Evolutionary conservation across 92 coral and sea anemone species (phyloP).

Genomic region (Muricea muricata): DNA sequence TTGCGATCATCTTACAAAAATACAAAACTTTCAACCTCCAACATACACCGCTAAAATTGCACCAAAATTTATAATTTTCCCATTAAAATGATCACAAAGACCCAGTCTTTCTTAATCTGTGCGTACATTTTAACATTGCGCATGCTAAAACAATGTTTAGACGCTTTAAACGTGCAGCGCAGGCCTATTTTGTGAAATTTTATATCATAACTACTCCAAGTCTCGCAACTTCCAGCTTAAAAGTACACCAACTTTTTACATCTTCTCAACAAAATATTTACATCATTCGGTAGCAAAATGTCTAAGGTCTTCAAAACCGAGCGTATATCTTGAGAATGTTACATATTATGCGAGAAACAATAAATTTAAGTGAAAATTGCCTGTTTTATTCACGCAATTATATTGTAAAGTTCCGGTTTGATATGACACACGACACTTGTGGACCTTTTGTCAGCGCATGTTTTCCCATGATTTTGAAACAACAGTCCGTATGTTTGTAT

Average conservation of each 20-base stretch:
- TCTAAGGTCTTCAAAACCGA: slow-evolving; percentile 7
- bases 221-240: background rate
- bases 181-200: background rate
- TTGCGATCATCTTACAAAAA: background rate
- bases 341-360: background rate
- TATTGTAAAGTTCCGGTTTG: background rate
- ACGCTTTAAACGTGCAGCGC: background rate
- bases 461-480: too few relatives aligned
- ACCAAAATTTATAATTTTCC: background rate
- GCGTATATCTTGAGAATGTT: slow-evolving; percentile 21
- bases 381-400: background rate
- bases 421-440: too few relatives aligned
- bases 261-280: background rate
- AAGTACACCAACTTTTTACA: background rate
- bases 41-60: background rate
- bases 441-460: too few relatives aligned
- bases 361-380: background rate
- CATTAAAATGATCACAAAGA: slow-evolving; percentile 2
- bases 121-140: slow-evolving; percentile 12
- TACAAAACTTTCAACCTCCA: background rate
- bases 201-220: background rate
- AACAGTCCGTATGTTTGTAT: too few relatives aligned
- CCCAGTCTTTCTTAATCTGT: slow-evolving; percentile 28
- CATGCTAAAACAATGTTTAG: too few relatives aligned
- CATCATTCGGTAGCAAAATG: background rate